A percentile compares a stretch with the other conserved stretches of the same genome.
phyloP scores from a whole-genome alignment of 1,140 invertebrate species.

The Megathymus violae region DNA sequence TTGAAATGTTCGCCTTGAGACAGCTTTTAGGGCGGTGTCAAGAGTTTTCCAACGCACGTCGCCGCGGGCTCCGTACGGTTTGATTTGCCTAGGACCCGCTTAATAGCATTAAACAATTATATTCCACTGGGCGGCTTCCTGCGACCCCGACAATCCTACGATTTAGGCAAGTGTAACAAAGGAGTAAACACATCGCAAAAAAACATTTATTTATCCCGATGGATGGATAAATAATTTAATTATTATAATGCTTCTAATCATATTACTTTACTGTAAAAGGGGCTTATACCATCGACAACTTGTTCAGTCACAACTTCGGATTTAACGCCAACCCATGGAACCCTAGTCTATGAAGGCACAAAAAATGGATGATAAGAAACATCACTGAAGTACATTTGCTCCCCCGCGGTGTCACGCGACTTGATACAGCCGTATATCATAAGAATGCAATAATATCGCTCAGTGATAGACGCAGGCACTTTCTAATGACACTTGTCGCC shows the following conservation, averaged over 20 bases:
- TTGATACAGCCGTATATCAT: not conserved
- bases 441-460: not conserved
- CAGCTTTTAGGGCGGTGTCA: conserved; percentile 16
- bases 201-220: no score
- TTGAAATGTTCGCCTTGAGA: conserved; percentile 38
- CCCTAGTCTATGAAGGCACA: not conserved
- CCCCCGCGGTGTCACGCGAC: conserved; percentile 1
- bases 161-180: no score
- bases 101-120: not conserved
- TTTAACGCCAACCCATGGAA: not conserved
- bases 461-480: not conserved
- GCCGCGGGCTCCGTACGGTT: conserved; percentile 2
- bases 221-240: no score
- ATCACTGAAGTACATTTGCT: not conserved
- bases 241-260: no score
- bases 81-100: not conserved
- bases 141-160: no score
- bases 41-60: conserved; percentile 1
- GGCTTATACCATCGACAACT: no score
- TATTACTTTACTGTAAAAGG: no score
- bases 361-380: not conserved
- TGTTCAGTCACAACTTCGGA: no score
- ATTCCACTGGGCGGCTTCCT: no score
- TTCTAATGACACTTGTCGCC: not conserved
- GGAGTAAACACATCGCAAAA: no score